Evolutionary conservation across 2,888 invertebrate species (phyloP).

Genomic region (Lepidocyrtinus sp.): DNA sequence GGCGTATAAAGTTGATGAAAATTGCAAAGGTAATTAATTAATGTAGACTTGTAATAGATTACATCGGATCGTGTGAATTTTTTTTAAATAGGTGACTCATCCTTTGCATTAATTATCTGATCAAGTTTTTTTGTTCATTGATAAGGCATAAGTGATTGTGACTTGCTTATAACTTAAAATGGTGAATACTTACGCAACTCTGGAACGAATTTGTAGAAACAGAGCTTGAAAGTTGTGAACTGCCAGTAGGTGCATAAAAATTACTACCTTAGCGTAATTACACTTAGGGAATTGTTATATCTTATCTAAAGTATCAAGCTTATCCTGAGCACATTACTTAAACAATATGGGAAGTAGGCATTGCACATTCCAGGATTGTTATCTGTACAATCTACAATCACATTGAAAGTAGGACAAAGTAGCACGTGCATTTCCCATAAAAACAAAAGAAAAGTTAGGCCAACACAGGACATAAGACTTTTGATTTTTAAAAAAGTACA

Average conservation of each 20-base stretch:
- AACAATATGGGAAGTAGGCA: neutral
- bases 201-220: too few species aligned
- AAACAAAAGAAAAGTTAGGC: neutral
- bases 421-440: neutral
- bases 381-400: too few species aligned
- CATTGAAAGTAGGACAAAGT: neutral
- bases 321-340: too few species aligned
- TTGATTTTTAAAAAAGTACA: too few species aligned
- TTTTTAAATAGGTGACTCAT: neutral
- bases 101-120: neutral
- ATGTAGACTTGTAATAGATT: neutral
- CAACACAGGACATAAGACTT: too few species aligned
- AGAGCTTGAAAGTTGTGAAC: too few species aligned
- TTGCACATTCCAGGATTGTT: neutral
- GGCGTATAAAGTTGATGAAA: too few species aligned
- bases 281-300: too few species aligned
- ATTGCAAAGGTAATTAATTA: neutral
- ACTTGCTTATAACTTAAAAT: neutral
- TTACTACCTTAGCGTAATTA: too few species aligned
- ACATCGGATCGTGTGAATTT: neutral
- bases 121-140: neutral
- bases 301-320: too few species aligned
- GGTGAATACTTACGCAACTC: neutral
- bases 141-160: neutral
- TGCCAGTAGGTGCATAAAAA: too few species aligned